Conservation (phyloP, 2,888 invertebrate species). For the Rhamnusium bicolor region DNA sequence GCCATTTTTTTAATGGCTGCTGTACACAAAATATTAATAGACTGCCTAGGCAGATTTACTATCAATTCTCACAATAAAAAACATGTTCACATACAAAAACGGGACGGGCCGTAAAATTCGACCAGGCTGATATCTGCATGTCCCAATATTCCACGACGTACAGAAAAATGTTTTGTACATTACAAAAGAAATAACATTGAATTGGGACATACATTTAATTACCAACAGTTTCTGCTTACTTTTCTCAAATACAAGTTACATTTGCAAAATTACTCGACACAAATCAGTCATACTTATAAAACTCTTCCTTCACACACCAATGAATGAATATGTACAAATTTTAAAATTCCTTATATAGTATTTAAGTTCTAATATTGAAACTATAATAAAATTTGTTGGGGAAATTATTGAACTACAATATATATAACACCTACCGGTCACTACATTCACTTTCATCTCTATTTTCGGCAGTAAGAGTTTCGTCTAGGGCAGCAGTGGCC, state of each 20-base stretch:
- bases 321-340: slow-evolving; percentile 34
- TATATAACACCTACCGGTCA: slow-evolving; percentile 59
- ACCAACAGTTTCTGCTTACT: slow-evolving; percentile 36
- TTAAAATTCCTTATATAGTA: slow-evolving; percentile 32
- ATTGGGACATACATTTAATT: slow-evolving; percentile 16
- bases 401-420: slow-evolving; percentile 20
- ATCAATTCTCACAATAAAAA: not conserved
- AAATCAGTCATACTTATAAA: slow-evolving; percentile 23
- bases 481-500: slow-evolving; percentile 43
- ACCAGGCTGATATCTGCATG: not conserved
- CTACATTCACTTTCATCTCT: slow-evolving; percentile 44
- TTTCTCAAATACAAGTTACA: slow-evolving; percentile 10
- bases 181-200: not conserved
- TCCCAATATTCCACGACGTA: slow-evolving; percentile 27
- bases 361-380: slow-evolving; percentile 26
- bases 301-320: slow-evolving; percentile 19
- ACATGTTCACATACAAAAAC: not conserved
- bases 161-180: no score
- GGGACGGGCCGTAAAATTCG: not conserved
- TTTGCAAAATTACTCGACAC: not conserved
- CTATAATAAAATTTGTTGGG: slow-evolving; percentile 25
- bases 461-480: slow-evolving; percentile 31
- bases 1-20: no score
- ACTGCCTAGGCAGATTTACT: no score
- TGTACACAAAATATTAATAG: no score